phyloP scores from a whole-genome alignment of 2,113 vertebrate genomes.

The Macrotis lagotis region DNA sequence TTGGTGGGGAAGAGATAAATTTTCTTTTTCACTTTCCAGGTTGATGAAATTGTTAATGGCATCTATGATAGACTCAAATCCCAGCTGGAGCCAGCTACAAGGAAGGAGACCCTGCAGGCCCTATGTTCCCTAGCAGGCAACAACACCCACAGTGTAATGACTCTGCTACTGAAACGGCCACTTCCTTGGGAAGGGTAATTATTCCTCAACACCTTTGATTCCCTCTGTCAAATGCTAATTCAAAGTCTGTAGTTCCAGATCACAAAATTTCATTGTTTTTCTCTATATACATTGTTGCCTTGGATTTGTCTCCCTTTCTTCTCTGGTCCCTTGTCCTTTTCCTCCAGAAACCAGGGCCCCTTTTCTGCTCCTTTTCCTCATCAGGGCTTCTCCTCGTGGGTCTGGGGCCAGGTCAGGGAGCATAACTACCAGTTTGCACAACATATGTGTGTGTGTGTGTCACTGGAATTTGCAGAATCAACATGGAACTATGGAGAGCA shows the following conservation, averaged over 20 bases:
- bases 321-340: neutral
- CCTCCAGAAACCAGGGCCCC: neutral
- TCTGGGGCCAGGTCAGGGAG: neutral
- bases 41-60: constrained; percentile 34
- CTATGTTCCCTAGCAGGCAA: constrained; percentile 52
- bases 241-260: neutral
- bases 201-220: neutral
- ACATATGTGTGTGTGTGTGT: constrained; percentile 18
- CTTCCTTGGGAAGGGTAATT: constrained; percentile 60
- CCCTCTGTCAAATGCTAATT: neutral
- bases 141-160: constrained; percentile 15
- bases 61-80: constrained; percentile 24
- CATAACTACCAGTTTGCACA: neutral
- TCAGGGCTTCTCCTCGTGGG: neutral
- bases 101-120: constrained; percentile 35
- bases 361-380: neutral
- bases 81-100: constrained; percentile 21
- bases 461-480: constrained; percentile 27
- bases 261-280: neutral
- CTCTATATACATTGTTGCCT: neutral
- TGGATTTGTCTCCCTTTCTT: neutral
- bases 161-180: constrained; percentile 29
- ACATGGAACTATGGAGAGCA: constrained; percentile 29
- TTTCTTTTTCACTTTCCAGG: neutral
- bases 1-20: neutral